Percentiles rank a stretch among this genome's conserved stretches.
These are phyloP conservation scores for Takifugu bimaculatus DNA, from an alignment of 2,113 vertebrate species.

Conservation along the genomic window DNA sequence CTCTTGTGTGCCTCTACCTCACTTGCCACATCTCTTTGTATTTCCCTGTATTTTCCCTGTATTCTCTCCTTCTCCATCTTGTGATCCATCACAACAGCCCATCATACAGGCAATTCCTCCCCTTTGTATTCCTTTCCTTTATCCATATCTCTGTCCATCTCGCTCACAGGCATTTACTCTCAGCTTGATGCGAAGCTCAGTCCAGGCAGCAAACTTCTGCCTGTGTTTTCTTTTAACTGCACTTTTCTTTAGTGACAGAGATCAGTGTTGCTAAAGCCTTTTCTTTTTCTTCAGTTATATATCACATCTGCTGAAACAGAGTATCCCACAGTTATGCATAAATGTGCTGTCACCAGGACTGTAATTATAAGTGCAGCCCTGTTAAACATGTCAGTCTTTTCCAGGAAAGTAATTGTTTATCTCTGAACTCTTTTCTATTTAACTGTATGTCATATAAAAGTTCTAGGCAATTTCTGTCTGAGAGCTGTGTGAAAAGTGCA, in stretches of 20 bases:
- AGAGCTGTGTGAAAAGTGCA: no score
- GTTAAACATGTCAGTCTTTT: no score
- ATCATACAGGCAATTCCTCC: slow-evolving; percentile 43
- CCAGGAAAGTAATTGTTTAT: no score
- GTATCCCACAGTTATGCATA: no score
- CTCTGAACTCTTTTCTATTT: no score
- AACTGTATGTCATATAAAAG: no score
- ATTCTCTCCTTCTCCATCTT: slow-evolving; percentile 9
- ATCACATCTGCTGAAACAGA: no score
- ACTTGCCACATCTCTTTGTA: slow-evolving; percentile 14
- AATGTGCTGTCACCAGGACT: no score
- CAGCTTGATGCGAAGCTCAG: slow-evolving; percentile 33
- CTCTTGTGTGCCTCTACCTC: slow-evolving; percentile 16
- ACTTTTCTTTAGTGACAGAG: slow-evolving; percentile 25
- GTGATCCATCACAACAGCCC: slow-evolving; percentile 36
- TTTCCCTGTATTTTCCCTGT: slow-evolving; percentile 3
- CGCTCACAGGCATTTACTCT: slow-evolving; percentile 7
- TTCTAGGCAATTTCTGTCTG: no score
- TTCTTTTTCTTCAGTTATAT: not conserved
- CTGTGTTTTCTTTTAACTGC: slow-evolving; percentile 26
- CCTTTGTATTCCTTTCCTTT: slow-evolving; percentile 40
- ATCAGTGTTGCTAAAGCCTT: slow-evolving; percentile 16
- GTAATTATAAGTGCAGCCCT: no score
- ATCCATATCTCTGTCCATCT: slow-evolving; percentile 20
- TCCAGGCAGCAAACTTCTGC: slow-evolving; percentile 11